A percentile compares a stretch with the other conserved stretches of the same genome.
Evolutionary conservation across 2,797 vertebrate genomes (phyloP).

Genomic region (Glossophaga mutica): DNA sequence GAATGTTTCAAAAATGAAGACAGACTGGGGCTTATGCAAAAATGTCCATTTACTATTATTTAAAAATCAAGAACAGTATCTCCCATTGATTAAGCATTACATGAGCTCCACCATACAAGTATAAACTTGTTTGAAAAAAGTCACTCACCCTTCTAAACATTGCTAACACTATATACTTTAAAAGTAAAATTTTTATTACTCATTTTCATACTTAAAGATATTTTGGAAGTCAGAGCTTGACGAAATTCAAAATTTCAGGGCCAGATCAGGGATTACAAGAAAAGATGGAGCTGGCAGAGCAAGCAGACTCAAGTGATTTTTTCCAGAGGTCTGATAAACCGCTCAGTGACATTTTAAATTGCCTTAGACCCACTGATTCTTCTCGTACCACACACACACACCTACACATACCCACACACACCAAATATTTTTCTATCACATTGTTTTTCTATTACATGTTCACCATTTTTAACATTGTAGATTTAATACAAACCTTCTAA

Average conservation of each 20-base stretch:
- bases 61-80: background rate
- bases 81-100: background rate
- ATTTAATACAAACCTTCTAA: conserved; percentile 32
- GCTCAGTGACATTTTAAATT: conserved; percentile 19
- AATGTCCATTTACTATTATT: background rate
- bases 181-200: conserved; percentile 19
- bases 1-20: conserved; percentile 11
- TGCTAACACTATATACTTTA: background rate
- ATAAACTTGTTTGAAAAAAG: background rate
- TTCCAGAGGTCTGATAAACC: background rate
- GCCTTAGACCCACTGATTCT: background rate
- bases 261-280: background rate
- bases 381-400: background rate
- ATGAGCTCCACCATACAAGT: background rate
- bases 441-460: background rate
- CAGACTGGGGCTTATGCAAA: background rate
- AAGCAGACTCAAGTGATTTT: background rate
- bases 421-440: background rate
- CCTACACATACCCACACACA: too few species aligned
- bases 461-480: background rate
- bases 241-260: conserved; percentile 30
- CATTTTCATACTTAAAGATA: background rate
- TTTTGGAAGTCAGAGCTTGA: background rate
- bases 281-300: background rate
- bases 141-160: background rate